Evolutionary conservation across 2,797 vertebrate species (phyloP), one percentile per base, ranked within the genome.

Genomic region (Megaceryle alcyon): DNA sequence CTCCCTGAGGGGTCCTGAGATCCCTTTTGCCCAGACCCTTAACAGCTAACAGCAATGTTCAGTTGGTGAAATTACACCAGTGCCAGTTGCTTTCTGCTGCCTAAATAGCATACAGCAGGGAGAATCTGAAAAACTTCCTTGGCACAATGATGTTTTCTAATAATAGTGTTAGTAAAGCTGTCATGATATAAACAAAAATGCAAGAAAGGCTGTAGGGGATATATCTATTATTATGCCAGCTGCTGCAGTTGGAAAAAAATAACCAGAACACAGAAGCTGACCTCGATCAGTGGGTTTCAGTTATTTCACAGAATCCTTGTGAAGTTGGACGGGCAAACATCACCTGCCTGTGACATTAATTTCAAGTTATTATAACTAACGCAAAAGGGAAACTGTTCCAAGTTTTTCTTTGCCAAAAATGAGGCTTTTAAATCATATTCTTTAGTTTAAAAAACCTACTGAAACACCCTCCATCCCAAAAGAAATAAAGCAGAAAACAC

Each of bases 1-100:
- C 18, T 75, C 14, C 7, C 4, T 15, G 6, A 6, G 3, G 9
- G 4, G 49, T 1, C 8, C 43, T 5, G 7, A 64, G 9, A 19
- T 2, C 5, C 1, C 3, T 14, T 68, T 69, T 71, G 29, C 22
- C 44, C 73, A 37, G 44, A 37, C 9, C 23, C 15, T 66, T 23
- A 28, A 49, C 11, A 61, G 8, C 12, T 64, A 44, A 37, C 82
- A 85, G 10, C 0, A 0, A 14, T 33, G 21, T 6, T 87, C 51
- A 16, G 1, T 2, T 63, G 33, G 18, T 69, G 28, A 83, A 23
- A 33, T 56, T 51, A 14, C 31, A 12, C 12, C 31, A 35, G 1
- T 12, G 19, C 6, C 21, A 43, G 9, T 54, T 73, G 23, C 10
- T 77, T 93, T 64, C 49, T 70, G 25, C n/a, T 83, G 33, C 14